phyloP scores from a whole-genome alignment of 2,888 invertebrate genomes.

The Habrosyne pyritoides region DNA sequence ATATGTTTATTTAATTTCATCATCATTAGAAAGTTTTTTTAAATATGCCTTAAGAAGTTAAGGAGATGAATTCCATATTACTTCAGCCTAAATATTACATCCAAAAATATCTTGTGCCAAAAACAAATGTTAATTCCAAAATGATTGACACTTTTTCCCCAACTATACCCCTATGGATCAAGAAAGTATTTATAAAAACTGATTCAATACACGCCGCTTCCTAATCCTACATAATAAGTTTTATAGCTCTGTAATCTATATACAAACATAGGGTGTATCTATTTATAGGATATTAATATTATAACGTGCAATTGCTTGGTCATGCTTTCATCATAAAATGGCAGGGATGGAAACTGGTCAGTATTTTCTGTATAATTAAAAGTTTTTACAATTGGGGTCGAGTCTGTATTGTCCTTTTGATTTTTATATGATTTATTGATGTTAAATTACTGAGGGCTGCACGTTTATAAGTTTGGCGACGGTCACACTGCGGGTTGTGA shows the following conservation, averaged over 20 bases:
- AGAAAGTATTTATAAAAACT: not conserved
- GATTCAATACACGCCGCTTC: not conserved
- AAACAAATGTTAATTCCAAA: too few species aligned
- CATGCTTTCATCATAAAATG: constrained; percentile 6
- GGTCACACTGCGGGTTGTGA: not conserved
- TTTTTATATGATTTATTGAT: not conserved
- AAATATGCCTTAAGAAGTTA: too few species aligned
- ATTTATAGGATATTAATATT: not conserved
- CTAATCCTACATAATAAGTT: not conserved
- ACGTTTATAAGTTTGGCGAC: not conserved
- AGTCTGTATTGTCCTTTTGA: constrained; percentile 6
- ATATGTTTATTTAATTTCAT: too few species aligned
- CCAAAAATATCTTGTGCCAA: too few species aligned
- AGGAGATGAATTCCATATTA: too few species aligned
- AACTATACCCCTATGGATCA: not conserved
- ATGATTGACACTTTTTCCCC: not conserved
- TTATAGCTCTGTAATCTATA: not conserved
- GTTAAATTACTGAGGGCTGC: constrained; percentile 2
- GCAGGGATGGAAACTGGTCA: constrained; percentile 10
- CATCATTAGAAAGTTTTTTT: too few species aligned
- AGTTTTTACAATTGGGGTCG: not conserved
- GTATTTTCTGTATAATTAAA: constrained; percentile 6
- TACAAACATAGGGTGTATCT: not conserved
- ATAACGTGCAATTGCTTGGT: constrained; percentile 7
- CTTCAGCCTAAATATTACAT: too few species aligned